Evolutionary conservation across 2,888 invertebrate genomes (phyloP).

Genomic region (Crocallis elinguaria): DNA sequence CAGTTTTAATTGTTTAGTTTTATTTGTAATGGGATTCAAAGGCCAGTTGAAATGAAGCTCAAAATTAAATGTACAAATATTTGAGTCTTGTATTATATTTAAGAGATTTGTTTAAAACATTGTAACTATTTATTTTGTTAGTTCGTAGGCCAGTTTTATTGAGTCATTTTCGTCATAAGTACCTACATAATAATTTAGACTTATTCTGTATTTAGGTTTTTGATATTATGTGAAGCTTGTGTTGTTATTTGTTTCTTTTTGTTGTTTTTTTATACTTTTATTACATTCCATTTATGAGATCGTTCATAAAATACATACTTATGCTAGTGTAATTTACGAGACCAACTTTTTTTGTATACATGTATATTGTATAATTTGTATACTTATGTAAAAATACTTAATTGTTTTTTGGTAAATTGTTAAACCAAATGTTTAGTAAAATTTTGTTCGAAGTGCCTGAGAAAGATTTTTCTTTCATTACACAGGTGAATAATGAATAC

Average conservation of each 20-base stretch:
- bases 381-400: too few relatives aligned
- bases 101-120: constrained; percentile 18
- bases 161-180: constrained; percentile 67
- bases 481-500: too few relatives aligned
- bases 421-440: too few relatives aligned
- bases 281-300: constrained; percentile 64
- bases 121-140: constrained; percentile 79
- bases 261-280: constrained; percentile 67
- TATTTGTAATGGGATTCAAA: constrained; percentile 65
- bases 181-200: constrained; percentile 20
- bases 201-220: constrained; percentile 43
- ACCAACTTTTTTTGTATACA: background rate
- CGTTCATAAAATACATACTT: constrained; percentile 36
- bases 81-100: constrained; percentile 39
- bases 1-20: constrained; percentile 57
- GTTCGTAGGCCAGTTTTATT: constrained; percentile 77
- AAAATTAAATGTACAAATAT: constrained; percentile 79
- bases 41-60: constrained; percentile 81
- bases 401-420: too few relatives aligned
- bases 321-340: constrained; percentile 3
- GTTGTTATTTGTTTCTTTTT: constrained; percentile 71
- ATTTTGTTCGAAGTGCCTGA: too few relatives aligned
- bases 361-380: too few relatives aligned
- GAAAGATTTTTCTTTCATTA: too few relatives aligned
- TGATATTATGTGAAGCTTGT: constrained; percentile 50